These are phyloP conservation scores for Diarsia brunnea DNA, from an alignment of 2,888 invertebrate species.

Conservation along the genomic window DNA sequence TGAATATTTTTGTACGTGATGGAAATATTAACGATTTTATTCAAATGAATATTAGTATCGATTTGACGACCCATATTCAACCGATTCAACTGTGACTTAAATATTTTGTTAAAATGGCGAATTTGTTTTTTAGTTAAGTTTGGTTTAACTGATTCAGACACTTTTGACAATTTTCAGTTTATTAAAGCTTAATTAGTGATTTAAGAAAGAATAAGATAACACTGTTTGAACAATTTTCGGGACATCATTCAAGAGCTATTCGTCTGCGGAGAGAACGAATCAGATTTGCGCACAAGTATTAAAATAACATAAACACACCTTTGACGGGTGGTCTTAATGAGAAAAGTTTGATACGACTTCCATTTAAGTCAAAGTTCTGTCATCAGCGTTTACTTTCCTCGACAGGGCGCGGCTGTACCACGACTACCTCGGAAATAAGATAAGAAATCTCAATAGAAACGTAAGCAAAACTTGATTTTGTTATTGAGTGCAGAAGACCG, in stretches of 20 bases:
- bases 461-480: slow-evolving; percentile 85
- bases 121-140: slow-evolving; percentile 1
- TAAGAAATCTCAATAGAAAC: slow-evolving; percentile 80
- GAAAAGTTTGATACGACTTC: slow-evolving; percentile 90
- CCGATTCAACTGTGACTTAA: slow-evolving; percentile 20
- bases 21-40: slow-evolving; percentile 77
- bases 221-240: slow-evolving; percentile 18
- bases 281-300: slow-evolving; percentile 84
- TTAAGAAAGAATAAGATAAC: slow-evolving; percentile 7
- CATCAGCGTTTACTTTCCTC: slow-evolving; percentile 86
- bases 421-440: slow-evolving; percentile 75
- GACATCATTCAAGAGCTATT: slow-evolving; percentile 54
- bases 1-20: slow-evolving; percentile 81
- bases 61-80: slow-evolving; percentile 60
- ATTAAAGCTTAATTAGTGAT: slow-evolving; percentile 7
- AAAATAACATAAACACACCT: slow-evolving; percentile 90
- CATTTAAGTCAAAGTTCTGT: slow-evolving; percentile 89
- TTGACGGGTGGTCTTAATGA: slow-evolving; percentile 89
- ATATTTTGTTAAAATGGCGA: neutral
- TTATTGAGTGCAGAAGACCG: slow-evolving; percentile 77
- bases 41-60: slow-evolving; percentile 70
- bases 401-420: slow-evolving; percentile 73
- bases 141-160: slow-evolving; percentile 27
- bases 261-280: slow-evolving; percentile 70
- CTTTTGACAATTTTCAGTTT: slow-evolving; percentile 21